These are phyloP conservation scores for Ptychobarbus kaznakovi DNA, from an alignment of 2,797 vertebrate species.

Conservation along the genomic window DNA sequence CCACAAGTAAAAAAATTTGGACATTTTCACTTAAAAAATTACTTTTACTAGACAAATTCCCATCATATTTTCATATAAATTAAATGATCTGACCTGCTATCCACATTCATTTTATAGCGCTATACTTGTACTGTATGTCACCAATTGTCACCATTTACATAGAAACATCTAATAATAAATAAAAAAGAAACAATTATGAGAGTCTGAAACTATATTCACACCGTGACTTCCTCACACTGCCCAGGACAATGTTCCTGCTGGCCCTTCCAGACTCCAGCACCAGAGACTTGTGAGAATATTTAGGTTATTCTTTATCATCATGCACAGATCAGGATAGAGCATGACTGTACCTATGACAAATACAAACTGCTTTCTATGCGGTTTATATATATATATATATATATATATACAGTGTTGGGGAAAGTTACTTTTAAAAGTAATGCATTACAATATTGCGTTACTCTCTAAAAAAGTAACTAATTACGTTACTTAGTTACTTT, in stretches of 20 bases:
- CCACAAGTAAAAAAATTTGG: neutral
- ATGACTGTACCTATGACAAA: neutral
- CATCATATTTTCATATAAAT: neutral
- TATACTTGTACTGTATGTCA: neutral
- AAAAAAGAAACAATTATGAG: neutral
- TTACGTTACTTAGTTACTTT: too few species aligned
- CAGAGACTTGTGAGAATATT: neutral
- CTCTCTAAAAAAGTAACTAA: too few species aligned
- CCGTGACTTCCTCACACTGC: neutral
- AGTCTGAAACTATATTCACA: neutral
- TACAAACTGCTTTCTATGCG: neutral
- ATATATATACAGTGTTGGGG: too few species aligned
- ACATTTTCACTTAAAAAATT: too few species aligned
- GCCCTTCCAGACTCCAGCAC: neutral
- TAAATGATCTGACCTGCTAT: neutral
- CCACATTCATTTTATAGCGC: neutral
- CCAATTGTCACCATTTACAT: neutral
- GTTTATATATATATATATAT: neutral
- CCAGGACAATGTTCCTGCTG: neutral
- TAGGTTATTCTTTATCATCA: neutral
- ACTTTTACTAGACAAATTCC: neutral
- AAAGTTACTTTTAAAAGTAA: too few species aligned
- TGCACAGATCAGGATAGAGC: neutral
- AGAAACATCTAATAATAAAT: neutral
- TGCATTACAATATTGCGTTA: too few species aligned